phyloP scores from a whole-genome alignment of 2,113 vertebrate species.

The Chionodraco myersi region DNA sequence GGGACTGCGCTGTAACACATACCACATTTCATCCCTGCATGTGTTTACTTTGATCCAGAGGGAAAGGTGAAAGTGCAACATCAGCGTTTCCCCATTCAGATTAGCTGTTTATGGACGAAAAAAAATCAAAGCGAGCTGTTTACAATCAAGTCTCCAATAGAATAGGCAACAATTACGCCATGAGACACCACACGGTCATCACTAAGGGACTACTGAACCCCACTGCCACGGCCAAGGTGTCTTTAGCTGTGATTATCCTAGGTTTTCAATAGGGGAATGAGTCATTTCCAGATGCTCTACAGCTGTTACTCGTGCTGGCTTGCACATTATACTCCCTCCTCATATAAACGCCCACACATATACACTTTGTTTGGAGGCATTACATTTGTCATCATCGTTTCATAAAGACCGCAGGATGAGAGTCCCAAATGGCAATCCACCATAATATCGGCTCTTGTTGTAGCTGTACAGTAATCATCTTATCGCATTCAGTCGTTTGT shows the following conservation, averaged over 20 bases:
- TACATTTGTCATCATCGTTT: constrained; percentile 31
- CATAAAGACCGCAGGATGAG: constrained; percentile 47
- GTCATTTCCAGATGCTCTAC: constrained; percentile 75
- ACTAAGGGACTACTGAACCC: not conserved
- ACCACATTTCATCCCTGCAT: not conserved
- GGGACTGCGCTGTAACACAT: constrained; percentile 5
- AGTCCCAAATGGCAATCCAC: constrained; percentile 6
- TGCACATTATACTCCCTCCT: constrained; percentile 38
- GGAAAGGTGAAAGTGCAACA: not conserved
- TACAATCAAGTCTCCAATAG: not conserved
- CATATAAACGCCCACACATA: constrained; percentile 15
- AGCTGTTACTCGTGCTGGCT: constrained; percentile 58
- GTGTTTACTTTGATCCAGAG: constrained; percentile 29
- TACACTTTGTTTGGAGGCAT: constrained; percentile 48
- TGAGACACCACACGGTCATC: not conserved
- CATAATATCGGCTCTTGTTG: constrained; percentile 9
- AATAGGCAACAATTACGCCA: not conserved
- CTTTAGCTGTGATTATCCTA: constrained; percentile 41
- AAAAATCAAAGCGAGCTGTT: not conserved
- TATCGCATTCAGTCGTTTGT: constrained; percentile 3
- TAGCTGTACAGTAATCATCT: constrained; percentile 14
- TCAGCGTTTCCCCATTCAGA: not conserved
- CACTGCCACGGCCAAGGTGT: not conserved
- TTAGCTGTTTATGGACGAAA: not conserved
- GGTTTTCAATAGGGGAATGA: constrained; percentile 67